Conservation (phyloP, 1,140 invertebrate genomes). For the Orius insidiosus region DNA sequence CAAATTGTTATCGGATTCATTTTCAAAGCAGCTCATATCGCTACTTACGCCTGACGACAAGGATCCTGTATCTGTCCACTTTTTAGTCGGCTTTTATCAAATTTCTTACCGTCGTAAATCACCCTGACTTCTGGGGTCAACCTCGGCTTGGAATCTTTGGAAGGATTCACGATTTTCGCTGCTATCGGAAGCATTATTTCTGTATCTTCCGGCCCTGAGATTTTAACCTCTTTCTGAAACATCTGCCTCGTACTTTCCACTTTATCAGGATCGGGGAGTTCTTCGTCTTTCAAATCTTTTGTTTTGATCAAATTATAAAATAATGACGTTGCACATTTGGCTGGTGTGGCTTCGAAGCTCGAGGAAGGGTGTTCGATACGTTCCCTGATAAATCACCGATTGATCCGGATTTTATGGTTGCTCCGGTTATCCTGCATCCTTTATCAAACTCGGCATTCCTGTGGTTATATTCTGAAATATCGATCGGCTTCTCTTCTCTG, state of each 20-base stretch:
- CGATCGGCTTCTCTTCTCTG: conserved; percentile 29
- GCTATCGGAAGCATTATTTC: conserved; percentile 15
- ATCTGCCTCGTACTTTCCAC: conserved; percentile 54
- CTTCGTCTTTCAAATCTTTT: conserved; percentile 66
- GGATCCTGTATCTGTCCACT: conserved; percentile 29
- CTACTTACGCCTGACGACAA: conserved; percentile 34
- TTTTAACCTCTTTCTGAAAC: conserved; percentile 40
- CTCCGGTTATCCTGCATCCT: conserved; percentile 23
- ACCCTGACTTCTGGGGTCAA: conserved; percentile 18
- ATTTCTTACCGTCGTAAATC: conserved; percentile 3
- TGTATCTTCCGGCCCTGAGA: conserved; percentile 4
- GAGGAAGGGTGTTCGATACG: conserved; percentile 18
- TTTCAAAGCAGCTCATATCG: conserved; percentile 29
- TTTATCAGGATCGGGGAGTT: conserved; percentile 67
- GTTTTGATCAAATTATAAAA: conserved; percentile 61
- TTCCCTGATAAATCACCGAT: neutral
- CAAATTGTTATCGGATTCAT: conserved; percentile 25
- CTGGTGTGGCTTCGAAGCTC: conserved; percentile 20
- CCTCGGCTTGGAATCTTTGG: conserved; percentile 2
- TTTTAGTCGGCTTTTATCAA: conserved; percentile 9
- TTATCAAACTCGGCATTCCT: conserved; percentile 10
- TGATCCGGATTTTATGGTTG: conserved; percentile 22
- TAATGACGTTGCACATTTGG: conserved; percentile 43
- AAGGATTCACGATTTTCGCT: conserved; percentile 10
- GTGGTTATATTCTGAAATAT: conserved; percentile 13